Conservation (phyloP, 2,113 vertebrate genomes). For the Aepyceros melampus region DNA sequence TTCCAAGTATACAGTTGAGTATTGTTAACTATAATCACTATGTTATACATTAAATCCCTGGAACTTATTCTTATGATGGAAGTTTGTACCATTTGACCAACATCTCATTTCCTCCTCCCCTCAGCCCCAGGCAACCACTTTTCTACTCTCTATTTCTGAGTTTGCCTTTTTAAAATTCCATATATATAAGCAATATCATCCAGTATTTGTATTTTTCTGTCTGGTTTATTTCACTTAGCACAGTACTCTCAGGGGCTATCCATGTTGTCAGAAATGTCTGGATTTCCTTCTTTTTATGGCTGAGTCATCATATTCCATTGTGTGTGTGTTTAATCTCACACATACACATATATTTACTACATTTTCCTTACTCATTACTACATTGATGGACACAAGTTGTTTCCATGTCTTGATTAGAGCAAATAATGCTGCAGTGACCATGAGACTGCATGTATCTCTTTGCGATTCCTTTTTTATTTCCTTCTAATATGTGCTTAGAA, state of each 20-base stretch:
- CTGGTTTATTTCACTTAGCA: background rate
- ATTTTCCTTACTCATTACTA: background rate
- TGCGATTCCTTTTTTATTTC: background rate
- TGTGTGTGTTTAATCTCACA: background rate
- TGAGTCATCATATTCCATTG: background rate
- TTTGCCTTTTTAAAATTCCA: background rate
- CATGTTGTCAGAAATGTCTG: background rate
- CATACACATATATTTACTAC: fast-evolving
- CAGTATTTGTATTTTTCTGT: background rate
- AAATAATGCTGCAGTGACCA: background rate
- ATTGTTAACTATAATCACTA: background rate
- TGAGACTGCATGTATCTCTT: background rate
- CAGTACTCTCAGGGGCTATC: background rate
- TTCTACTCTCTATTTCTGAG: background rate
- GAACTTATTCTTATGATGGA: background rate
- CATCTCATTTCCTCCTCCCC: background rate
- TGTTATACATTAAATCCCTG: background rate
- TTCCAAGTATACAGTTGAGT: background rate
- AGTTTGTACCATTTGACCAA: background rate
- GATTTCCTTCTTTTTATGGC: background rate
- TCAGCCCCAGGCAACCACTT: background rate
- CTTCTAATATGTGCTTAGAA: background rate
- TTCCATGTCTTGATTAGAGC: background rate
- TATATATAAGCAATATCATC: background rate
- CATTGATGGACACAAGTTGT: background rate